Evolutionary conservation across 2,888 invertebrate species (phyloP).

Genomic region (Drosophila setosimentum): DNA sequence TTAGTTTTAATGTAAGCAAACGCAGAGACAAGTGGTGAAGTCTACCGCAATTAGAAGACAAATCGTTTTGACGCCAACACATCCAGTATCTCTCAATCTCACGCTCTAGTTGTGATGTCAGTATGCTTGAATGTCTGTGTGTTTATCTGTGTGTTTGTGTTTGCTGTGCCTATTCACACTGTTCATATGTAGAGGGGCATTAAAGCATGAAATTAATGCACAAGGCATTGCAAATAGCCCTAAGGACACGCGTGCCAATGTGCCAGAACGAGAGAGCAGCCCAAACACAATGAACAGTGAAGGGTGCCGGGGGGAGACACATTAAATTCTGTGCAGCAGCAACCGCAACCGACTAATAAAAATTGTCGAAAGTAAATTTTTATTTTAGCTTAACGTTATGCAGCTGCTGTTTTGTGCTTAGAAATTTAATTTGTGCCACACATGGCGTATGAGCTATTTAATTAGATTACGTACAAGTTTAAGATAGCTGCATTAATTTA

Average conservation of each 20-base stretch:
- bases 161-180: slow-evolving; percentile 12
- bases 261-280: slow-evolving; percentile 13
- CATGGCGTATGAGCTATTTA: slow-evolving; percentile 59
- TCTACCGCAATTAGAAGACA: slow-evolving; percentile 65
- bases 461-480: slow-evolving; percentile 32
- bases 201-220: slow-evolving; percentile 71
- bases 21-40: slow-evolving; percentile 44
- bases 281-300: background rate
- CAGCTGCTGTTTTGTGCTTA: slow-evolving; percentile 29
- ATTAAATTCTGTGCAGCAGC: slow-evolving; percentile 51
- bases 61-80: slow-evolving; percentile 58
- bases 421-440: slow-evolving; percentile 60
- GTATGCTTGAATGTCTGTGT: slow-evolving; percentile 3
- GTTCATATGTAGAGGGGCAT: slow-evolving; percentile 51
- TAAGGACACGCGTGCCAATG: slow-evolving; percentile 54
- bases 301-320: slow-evolving; percentile 3
- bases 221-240: slow-evolving; percentile 60
- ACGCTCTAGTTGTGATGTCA: slow-evolving; percentile 45
- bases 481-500: slow-evolving; percentile 21
- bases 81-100: slow-evolving; percentile 24
- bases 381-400: slow-evolving; percentile 41
- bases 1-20: background rate
- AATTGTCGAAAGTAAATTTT: slow-evolving; percentile 63
- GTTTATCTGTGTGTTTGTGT: background rate
- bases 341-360: slow-evolving; percentile 57